Evolutionary conservation across 2,797 vertebrate genomes (phyloP).

Genomic region (Crocodylus rhombifer): DNA sequence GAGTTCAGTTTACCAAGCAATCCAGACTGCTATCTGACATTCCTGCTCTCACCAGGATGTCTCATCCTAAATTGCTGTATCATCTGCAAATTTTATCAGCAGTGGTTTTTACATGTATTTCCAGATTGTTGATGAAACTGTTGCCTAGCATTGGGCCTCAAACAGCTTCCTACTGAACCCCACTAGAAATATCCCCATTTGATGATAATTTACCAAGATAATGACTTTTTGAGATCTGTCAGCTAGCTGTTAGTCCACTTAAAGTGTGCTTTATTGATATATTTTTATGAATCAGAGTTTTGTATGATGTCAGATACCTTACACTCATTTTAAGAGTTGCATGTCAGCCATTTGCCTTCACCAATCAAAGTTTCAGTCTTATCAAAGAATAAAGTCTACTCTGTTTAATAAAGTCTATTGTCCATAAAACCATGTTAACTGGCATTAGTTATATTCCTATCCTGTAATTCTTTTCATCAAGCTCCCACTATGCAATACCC

Average conservation of each 20-base stretch:
- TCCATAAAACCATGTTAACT: slow-evolving; percentile 12
- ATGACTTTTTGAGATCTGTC: slow-evolving; percentile 50
- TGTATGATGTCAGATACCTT: neutral
- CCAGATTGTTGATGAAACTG: neutral
- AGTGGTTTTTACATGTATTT: slow-evolving; percentile 50
- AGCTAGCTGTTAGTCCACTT: slow-evolving; percentile 19
- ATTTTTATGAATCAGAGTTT: slow-evolving; percentile 59
- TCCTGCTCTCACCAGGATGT: slow-evolving; percentile 52
- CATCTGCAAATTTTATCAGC: slow-evolving; percentile 30
- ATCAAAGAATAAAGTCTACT: neutral
- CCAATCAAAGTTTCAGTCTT: slow-evolving; percentile 13
- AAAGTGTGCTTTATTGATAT: slow-evolving; percentile 44
- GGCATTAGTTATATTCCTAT: neutral
- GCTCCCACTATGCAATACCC: neutral
- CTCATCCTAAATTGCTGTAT: slow-evolving; percentile 52
- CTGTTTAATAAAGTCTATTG: neutral
- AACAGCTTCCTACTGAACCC: slow-evolving; percentile 34
- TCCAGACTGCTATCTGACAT: slow-evolving; percentile 22
- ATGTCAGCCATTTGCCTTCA: too few relatives aligned
- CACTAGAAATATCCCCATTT: slow-evolving; percentile 27
- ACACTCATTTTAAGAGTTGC: neutral
- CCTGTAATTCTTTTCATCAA: neutral
- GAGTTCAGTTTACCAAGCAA: slow-evolving; percentile 21
- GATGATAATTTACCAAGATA: slow-evolving; percentile 58
- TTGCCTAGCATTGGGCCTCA: slow-evolving; percentile 33